phyloP scores from a whole-genome alignment of 2,797 vertebrate genomes.

The Oryzias sinensis region DNA sequence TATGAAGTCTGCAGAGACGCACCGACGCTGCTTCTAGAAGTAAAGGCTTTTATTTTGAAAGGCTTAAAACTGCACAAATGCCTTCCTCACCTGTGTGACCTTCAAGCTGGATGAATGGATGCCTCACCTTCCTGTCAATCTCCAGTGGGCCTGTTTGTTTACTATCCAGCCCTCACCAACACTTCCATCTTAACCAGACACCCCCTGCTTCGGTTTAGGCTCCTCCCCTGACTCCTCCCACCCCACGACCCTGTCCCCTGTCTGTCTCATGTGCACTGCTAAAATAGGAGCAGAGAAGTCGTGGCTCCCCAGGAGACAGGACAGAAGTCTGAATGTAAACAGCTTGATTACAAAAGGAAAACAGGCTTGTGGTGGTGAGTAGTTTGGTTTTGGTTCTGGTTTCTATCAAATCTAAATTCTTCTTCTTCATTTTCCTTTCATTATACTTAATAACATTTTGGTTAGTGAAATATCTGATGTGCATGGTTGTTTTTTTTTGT shows the following conservation, averaged over 20 bases:
- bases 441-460: too few relatives aligned
- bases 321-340: conserved; percentile 53
- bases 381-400: conserved; percentile 6
- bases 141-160: conserved; percentile 62
- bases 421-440: too few relatives aligned
- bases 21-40: conserved; percentile 13
- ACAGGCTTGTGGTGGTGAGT: conserved; percentile 59
- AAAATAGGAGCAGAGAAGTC: conserved; percentile 66
- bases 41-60: background rate
- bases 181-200: conserved; percentile 50
- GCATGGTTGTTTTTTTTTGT: background rate
- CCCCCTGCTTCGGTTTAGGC: conserved; percentile 51
- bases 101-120: too few relatives aligned
- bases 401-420: too few relatives aligned
- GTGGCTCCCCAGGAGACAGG: conserved; percentile 51
- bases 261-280: conserved; percentile 34
- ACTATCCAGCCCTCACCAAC: conserved; percentile 33
- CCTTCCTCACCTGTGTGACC: background rate
- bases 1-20: conserved; percentile 20
- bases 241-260: conserved; percentile 22
- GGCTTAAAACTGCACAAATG: background rate
- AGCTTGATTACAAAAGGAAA: conserved; percentile 24
- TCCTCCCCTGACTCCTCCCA: conserved; percentile 29
- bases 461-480: background rate
- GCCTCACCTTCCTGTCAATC: background rate